phyloP scores from a whole-genome alignment of 2,113 vertebrate genomes.

The Phyllostomus hastatus region DNA sequence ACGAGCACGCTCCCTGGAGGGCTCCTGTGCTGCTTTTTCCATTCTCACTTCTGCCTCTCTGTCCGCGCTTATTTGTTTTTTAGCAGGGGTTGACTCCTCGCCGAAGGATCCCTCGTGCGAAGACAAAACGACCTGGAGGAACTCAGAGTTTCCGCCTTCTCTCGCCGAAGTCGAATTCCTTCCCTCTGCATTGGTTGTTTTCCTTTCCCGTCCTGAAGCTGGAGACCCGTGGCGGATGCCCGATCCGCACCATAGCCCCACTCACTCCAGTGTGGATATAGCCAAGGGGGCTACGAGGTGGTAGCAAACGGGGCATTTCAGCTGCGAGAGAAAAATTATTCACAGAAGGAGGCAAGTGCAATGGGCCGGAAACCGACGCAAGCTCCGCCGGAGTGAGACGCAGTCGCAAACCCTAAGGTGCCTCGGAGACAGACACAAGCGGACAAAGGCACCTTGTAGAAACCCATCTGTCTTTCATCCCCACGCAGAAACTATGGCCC shows the following conservation, averaged over 20 bases:
- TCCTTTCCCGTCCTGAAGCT: slow-evolving; percentile 13
- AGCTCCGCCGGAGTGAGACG: background rate
- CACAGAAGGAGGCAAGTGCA: background rate
- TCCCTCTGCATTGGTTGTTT: slow-evolving; percentile 1
- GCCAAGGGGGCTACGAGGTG: background rate
- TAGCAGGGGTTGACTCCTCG: background rate
- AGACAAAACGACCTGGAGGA: background rate
- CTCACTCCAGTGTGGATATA: background rate
- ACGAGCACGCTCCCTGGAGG: background rate
- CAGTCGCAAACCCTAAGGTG: background rate
- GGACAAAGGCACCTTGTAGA: background rate
- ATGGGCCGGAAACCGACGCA: slow-evolving; percentile 31
- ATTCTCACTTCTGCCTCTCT: background rate
- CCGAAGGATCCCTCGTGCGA: background rate
- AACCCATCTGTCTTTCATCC: background rate
- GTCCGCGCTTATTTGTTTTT: background rate
- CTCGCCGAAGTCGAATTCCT: background rate
- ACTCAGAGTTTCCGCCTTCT: background rate
- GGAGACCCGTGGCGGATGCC: background rate
- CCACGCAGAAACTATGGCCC: background rate
- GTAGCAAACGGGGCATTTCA: slow-evolving; percentile 16
- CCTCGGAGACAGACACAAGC: background rate
- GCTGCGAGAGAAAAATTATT: slow-evolving; percentile 4
- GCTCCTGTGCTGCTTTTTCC: background rate
- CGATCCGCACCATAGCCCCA: background rate